Percentiles rank a stretch among this genome's conserved stretches.
These are phyloP conservation scores for Ovibos moschatus DNA, from an alignment of 2,113 vertebrate species.

Conservation along the genomic window DNA sequence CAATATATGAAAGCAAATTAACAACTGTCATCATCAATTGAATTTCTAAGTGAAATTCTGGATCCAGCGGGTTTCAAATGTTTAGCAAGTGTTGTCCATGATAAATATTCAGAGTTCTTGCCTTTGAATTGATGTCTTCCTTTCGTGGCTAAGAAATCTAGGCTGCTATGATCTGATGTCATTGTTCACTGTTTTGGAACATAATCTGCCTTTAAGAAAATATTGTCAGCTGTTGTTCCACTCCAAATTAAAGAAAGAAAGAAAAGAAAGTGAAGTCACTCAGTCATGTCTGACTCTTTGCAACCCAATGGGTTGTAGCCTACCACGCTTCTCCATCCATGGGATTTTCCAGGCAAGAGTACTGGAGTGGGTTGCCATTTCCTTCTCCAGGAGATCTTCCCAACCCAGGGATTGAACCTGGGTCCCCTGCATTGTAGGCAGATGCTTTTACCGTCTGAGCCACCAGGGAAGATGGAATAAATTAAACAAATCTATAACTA, in stretches of 20 bases:
- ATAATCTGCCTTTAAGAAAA: neutral
- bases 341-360: neutral
- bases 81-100: neutral
- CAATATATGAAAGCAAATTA: slow-evolving; percentile 1
- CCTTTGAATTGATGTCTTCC: neutral
- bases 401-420: neutral
- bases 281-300: neutral
- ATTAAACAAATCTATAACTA: neutral
- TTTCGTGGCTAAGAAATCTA: neutral
- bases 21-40: neutral
- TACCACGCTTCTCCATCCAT: accelerated
- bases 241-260: neutral
- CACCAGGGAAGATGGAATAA: neutral
- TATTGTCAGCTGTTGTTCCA: neutral
- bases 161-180: neutral
- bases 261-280: neutral
- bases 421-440: too few relatives aligned
- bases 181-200: neutral
- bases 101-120: neutral
- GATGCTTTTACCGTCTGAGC: accelerated
- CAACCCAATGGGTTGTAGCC: neutral
- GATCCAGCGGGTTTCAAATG: neutral
- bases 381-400: neutral
- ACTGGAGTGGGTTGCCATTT: neutral
- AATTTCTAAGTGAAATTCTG: neutral